phyloP scores from a whole-genome alignment of 2,113 vertebrate species.

The Gnathonemus longibarbis region DNA sequence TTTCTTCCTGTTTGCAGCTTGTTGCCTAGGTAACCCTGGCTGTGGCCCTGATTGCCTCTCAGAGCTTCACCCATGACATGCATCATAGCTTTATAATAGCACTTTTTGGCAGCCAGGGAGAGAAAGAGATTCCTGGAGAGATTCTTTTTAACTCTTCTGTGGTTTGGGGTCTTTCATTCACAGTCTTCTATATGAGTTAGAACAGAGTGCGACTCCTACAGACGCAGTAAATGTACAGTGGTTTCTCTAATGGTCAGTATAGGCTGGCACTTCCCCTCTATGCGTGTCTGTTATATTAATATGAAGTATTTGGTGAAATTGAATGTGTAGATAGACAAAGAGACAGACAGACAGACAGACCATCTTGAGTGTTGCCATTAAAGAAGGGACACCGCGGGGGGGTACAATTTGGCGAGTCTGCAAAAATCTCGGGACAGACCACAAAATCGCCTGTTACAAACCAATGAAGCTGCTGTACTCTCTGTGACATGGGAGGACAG shows the following conservation, averaged over 20 bases:
- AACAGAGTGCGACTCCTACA: not conserved
- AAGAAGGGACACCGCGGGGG: not conserved
- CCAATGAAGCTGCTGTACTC: not conserved
- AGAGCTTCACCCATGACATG: not conserved
- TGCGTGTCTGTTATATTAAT: not conserved
- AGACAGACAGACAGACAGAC: not conserved
- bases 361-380: not conserved
- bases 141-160: not conserved
- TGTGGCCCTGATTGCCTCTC: not conserved
- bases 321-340: not conserved
- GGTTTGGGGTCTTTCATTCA: not conserved
- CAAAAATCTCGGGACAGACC: not conserved
- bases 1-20: not conserved
- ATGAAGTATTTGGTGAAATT: not conserved
- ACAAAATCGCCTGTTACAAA: not conserved
- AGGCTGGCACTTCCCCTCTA: not conserved
- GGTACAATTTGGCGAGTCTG: not conserved
- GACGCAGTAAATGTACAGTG: not conserved
- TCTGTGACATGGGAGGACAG: not conserved
- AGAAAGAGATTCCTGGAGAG: not conserved
- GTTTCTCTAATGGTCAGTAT: not conserved
- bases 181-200: not conserved
- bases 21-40: slow-evolving; percentile 5
- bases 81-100: not conserved
- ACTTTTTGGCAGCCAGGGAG: not conserved